Percentiles rank a stretch among this genome's conserved stretches.
These are phyloP conservation scores for Trachemys scripta DNA, from an alignment of 2,113 vertebrate species.

Conservation along the genomic window DNA sequence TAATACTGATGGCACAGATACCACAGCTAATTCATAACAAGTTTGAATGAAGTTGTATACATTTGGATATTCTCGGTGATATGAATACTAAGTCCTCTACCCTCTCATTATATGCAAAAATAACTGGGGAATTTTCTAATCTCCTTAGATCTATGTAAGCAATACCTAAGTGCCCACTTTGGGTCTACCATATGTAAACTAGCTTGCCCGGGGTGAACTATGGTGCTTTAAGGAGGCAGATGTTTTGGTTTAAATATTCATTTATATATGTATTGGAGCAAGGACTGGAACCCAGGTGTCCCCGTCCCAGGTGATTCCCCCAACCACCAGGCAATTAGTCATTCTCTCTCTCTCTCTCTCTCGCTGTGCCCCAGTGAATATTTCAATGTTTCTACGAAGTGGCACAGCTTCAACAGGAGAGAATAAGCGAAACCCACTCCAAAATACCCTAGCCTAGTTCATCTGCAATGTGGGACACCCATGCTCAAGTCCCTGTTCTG, in stretches of 20 bases:
- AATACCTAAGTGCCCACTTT: not conserved
- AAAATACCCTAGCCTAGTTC: not conserved
- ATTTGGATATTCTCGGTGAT: not conserved
- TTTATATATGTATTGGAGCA: not conserved
- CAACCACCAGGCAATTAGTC: not conserved
- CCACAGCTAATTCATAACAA: not conserved
- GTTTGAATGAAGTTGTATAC: not conserved
- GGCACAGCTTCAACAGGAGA: not conserved
- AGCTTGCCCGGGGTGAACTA: not conserved
- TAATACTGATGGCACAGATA: not conserved
- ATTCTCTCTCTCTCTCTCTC: not conserved
- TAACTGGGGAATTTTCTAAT: not conserved
- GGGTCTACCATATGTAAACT: rapidly evolving
- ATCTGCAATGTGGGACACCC: not conserved
- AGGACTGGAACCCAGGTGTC: not conserved
- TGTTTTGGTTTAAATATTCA: not conserved
- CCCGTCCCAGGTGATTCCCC: not conserved
- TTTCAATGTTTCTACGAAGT: not conserved
- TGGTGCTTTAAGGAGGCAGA: not conserved
- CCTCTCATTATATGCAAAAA: not conserved
- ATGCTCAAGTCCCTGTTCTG: not conserved
- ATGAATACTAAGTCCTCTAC: not conserved
- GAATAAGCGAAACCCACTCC: not conserved
- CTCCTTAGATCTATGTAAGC: not conserved
- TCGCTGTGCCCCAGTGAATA: not conserved